Percentiles rank a stretch among this genome's conserved stretches.
phyloP scores from a whole-genome alignment of 2,888 invertebrate genomes.

The Sturmia bella region DNA sequence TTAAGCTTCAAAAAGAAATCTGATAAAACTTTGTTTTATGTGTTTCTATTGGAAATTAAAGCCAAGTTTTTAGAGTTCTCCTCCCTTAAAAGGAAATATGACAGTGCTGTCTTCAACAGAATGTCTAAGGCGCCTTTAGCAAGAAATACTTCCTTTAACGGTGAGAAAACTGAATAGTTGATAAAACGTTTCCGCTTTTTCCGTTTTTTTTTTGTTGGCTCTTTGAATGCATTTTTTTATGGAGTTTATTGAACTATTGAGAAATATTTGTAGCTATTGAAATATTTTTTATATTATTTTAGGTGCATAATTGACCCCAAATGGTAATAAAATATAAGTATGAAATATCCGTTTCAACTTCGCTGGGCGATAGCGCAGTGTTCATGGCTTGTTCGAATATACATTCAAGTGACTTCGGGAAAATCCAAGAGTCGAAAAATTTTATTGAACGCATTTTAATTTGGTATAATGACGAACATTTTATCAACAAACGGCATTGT shows the following conservation, averaged over 20 bases:
- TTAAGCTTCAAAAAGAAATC: conserved; percentile 1
- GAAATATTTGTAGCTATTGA: background rate
- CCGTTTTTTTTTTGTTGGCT: conserved; percentile 6
- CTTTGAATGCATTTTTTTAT: background rate
- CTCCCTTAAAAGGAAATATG: background rate
- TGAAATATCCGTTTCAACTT: too few relatives aligned
- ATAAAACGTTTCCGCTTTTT: conserved; percentile 25
- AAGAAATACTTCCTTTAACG: conserved; percentile 17
- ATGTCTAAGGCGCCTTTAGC: conserved; percentile 26
- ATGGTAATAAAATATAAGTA: too few relatives aligned
- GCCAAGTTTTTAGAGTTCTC: background rate
- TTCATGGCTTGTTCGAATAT: too few relatives aligned
- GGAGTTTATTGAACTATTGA: conserved; percentile 13
- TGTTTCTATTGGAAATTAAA: background rate
- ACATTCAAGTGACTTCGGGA: too few relatives aligned
- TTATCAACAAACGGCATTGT: too few relatives aligned
- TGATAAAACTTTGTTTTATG: conserved; percentile 9
- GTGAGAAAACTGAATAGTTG: background rate
- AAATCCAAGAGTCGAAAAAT: too few relatives aligned
- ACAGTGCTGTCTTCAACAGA: background rate
- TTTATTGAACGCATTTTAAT: too few relatives aligned
- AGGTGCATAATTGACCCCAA: too few relatives aligned
- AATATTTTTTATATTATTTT: too few relatives aligned
- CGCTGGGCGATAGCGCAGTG: too few relatives aligned
- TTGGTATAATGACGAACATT: too few relatives aligned